These are phyloP conservation scores for Henricia sp. DNA, from an alignment of 53 echinoderm and acorn worm genomes.

Conservation along the genomic window DNA sequence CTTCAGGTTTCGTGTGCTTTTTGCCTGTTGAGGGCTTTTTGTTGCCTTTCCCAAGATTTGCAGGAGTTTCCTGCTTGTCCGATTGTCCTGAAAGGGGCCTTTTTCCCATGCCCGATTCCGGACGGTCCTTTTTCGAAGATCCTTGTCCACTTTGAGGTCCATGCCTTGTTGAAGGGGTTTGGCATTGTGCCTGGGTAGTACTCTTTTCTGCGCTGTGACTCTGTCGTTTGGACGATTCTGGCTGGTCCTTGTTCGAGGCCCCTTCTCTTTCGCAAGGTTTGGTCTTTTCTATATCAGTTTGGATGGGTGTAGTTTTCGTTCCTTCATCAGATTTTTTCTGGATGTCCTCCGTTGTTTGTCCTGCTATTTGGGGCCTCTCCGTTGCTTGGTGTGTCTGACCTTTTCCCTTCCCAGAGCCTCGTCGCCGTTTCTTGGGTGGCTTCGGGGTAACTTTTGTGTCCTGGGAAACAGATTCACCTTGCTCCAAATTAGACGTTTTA, in stretches of 20 bases:
- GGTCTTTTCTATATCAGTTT: no score
- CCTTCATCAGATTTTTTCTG: no score
- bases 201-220: conserved; percentile 8
- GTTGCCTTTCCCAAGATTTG: neutral
- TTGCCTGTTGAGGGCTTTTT: neutral
- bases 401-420: neutral
- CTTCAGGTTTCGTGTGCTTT: neutral
- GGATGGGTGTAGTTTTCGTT: no score
- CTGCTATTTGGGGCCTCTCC: neutral
- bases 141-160: neutral
- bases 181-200: neutral
- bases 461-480: neutral
- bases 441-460: neutral
- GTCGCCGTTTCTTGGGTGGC: neutral
- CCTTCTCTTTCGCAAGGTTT: no score
- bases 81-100: neutral
- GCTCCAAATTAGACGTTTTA: no score
- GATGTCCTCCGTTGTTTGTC: no score
- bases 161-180: neutral
- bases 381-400: conserved; percentile 3
- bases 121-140: conserved; percentile 7
- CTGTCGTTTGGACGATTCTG: no score
- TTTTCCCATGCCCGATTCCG: conserved; percentile 44
- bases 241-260: no score
- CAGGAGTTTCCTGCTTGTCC: neutral